Conservation (phyloP, 2,797 vertebrate species). For the Anas acuta region DNA sequence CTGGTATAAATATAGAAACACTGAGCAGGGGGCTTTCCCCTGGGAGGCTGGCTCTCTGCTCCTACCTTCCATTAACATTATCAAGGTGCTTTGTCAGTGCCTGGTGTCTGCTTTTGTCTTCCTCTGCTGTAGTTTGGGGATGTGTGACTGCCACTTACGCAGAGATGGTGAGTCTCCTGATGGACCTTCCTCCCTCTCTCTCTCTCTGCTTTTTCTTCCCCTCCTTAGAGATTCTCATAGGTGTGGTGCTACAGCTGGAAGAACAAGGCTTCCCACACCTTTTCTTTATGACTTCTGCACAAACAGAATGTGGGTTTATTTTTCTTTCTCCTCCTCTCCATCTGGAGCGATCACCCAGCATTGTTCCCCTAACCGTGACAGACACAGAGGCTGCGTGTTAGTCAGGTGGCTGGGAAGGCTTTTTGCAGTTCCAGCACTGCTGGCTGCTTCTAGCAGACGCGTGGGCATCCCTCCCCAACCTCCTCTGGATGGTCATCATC, state of each 20-base stretch:
- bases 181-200: neutral
- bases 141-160: neutral
- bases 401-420: accelerated
- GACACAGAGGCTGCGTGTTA: neutral
- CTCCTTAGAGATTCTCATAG: neutral
- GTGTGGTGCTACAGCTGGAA: slow-evolving; percentile 49
- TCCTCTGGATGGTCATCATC: neutral
- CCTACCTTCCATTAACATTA: neutral
- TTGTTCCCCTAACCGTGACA: neutral
- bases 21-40: slow-evolving; percentile 18
- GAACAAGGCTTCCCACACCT: slow-evolving; percentile 50
- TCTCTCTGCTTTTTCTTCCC: neutral
- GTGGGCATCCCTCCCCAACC: accelerated
- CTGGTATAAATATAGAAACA: slow-evolving; percentile 39
- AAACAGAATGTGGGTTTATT: slow-evolving; percentile 5
- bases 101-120: neutral
- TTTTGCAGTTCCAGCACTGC: neutral
- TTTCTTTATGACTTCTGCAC: slow-evolving; percentile 25
- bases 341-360: neutral
- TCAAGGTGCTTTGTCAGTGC: neutral
- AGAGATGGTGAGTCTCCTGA: neutral
- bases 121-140: neutral
- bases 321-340: slow-evolving; percentile 43
- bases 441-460: neutral
- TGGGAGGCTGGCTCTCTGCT: neutral